These are phyloP conservation scores for Myripristis murdjan DNA, from an alignment of 2,797 vertebrate genomes.

Conservation along the genomic window DNA sequence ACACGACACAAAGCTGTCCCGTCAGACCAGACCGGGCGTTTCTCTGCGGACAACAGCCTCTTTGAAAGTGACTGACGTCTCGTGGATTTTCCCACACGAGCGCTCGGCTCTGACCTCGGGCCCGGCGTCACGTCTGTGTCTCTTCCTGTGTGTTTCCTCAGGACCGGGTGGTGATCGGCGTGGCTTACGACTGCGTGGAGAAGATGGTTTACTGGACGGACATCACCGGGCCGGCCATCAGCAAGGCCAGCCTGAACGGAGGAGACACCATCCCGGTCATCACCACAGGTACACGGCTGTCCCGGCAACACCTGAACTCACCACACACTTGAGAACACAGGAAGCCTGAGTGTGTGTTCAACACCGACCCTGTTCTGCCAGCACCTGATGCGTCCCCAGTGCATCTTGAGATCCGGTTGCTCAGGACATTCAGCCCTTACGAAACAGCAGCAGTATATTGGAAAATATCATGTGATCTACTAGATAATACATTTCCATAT, in stretches of 20 bases:
- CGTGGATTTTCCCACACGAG: neutral
- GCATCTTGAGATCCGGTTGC: too few species aligned
- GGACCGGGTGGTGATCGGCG: constrained; percentile 93
- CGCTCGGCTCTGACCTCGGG: neutral
- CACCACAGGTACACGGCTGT: constrained; percentile 82
- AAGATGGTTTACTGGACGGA: constrained; percentile 95
- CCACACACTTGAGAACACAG: neutral
- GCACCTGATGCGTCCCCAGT: too few species aligned
- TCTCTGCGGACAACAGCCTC: constrained; percentile 22
- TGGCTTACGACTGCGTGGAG: constrained; percentile 93
- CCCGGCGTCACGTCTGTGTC: neutral
- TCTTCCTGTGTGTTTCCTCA: constrained; percentile 53
- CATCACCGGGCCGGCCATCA: constrained; percentile 91
- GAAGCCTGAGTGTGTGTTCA: neutral
- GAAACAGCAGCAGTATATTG: too few species aligned
- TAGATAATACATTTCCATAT: too few species aligned
- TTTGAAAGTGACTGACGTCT: constrained; percentile 13
- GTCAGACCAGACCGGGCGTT: neutral
- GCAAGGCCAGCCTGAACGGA: constrained; percentile 87
- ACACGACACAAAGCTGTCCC: constrained; percentile 4
- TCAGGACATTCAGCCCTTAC: too few species aligned
- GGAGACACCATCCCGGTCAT: constrained; percentile 87
- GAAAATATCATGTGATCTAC: too few species aligned
- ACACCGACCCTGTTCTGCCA: too few species aligned
- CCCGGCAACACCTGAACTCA: neutral